Conservation (phyloP, 1,140 invertebrate genomes). For the Octopus sinensis region DNA sequence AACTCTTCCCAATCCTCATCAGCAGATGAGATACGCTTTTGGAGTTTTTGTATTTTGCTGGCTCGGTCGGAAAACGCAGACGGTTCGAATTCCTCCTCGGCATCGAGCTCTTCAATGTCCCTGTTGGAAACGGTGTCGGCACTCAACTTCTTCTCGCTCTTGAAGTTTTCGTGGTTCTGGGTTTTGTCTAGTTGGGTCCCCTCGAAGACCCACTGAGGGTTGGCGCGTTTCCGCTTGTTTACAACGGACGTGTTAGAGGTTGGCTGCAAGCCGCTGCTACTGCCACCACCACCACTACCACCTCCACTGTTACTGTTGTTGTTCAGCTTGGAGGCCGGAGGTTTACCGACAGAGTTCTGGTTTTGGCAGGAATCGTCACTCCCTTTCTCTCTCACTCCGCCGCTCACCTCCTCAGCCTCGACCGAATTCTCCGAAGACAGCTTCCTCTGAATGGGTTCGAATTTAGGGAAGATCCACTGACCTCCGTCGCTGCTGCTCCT, state of each 20-base stretch:
- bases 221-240: conserved; percentile 81
- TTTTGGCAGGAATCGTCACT: conserved; percentile 49
- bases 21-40: conserved; percentile 36
- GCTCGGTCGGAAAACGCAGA: conserved; percentile 28
- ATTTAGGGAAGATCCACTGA: conserved; percentile 55
- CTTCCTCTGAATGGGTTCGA: conserved; percentile 46
- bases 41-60: conserved; percentile 45
- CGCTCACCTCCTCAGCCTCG: conserved; percentile 26
- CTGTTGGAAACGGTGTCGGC: conserved; percentile 20
- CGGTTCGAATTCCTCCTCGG: conserved; percentile 22
- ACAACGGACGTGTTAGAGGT: conserved; percentile 42
- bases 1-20: conserved; percentile 45
- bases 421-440: conserved; percentile 37
- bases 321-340: neutral
- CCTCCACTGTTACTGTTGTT: neutral
- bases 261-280: neutral
- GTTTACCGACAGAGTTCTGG: conserved; percentile 9
- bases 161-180: conserved; percentile 21
- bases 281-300: conserved; percentile 9
- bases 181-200: conserved; percentile 73
- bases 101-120: conserved; percentile 25
- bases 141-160: conserved; percentile 19
- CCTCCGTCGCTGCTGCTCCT: conserved; percentile 28
- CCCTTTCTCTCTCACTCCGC: conserved; percentile 28
- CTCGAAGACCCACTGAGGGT: conserved; percentile 95